phyloP scores from a whole-genome alignment of 35 echinoderm and acorn worm genomes.

The Anneissia japonica region DNA sequence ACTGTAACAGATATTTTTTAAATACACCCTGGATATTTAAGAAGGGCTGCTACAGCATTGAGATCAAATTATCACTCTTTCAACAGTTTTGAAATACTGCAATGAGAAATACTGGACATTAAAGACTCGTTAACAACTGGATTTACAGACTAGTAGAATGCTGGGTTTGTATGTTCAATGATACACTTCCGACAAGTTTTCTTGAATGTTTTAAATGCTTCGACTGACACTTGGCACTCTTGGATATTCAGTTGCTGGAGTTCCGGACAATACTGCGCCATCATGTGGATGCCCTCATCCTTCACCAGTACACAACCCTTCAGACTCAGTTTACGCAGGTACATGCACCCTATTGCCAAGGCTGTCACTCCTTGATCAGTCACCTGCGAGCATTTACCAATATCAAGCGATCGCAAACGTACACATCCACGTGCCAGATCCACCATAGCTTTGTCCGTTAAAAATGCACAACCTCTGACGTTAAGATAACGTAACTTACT shows the following conservation, averaged over 20 bases:
- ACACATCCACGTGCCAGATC: constrained; percentile 68
- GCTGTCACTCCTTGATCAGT: constrained; percentile 66
- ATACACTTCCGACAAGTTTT: constrained; percentile 83
- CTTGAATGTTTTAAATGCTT: constrained; percentile 76
- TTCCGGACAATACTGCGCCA: constrained; percentile 77
- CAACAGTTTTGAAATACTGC: too few relatives aligned
- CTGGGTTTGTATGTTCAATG: constrained; percentile 98
- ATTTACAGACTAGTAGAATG: constrained; percentile 63
- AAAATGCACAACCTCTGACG: constrained; percentile 61
- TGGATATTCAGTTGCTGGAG: constrained; percentile 98
- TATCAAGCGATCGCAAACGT: constrained; percentile 78
- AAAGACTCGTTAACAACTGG: not conserved
- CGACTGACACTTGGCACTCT: constrained; percentile 70
- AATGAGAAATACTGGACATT: too few relatives aligned
- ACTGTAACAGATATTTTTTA: too few relatives aligned
- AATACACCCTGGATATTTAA: too few relatives aligned
- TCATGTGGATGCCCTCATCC: constrained; percentile 46
- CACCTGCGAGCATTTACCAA: constrained; percentile 79
- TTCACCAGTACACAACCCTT: constrained; percentile 67
- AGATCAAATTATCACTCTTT: too few relatives aligned
- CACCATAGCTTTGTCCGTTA: constrained; percentile 92
- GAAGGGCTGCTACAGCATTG: too few relatives aligned
- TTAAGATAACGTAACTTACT: constrained; percentile 83
- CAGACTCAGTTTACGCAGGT: constrained; percentile 80
- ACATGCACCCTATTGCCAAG: constrained; percentile 64